phyloP scores from a whole-genome alignment of 2,797 vertebrate species.

The Macropodus opercularis region DNA sequence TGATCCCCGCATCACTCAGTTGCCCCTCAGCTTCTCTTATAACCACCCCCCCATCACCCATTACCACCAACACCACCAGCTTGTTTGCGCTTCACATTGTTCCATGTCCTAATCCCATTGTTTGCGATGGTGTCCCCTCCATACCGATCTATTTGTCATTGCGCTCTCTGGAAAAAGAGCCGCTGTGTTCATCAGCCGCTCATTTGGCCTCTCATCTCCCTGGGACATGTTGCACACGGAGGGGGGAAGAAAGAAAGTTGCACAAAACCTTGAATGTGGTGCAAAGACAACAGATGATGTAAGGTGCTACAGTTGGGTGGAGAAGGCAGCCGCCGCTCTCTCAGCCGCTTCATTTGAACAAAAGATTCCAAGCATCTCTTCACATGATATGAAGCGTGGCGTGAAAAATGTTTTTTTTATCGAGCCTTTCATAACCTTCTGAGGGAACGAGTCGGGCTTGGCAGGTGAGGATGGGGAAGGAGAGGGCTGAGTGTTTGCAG shows the following conservation, averaged over 20 bases:
- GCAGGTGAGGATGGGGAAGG: conserved; percentile 7
- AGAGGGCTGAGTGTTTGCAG: conserved; percentile 40
- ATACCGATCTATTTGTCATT: conserved; percentile 61
- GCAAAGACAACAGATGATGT: conserved; percentile 40
- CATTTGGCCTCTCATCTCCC: conserved; percentile 51
- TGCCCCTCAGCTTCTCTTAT: conserved; percentile 38
- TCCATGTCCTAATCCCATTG: conserved; percentile 78
- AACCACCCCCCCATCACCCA: conserved; percentile 16
- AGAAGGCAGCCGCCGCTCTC: conserved; percentile 20
- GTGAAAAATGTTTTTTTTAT: conserved; percentile 68
- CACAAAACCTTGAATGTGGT: conserved; percentile 15
- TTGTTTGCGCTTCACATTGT: conserved; percentile 65
- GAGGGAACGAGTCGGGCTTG: conserved; percentile 18
- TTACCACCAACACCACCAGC: conserved; percentile 49
- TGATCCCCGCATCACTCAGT: conserved; percentile 37
- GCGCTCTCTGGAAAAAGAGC: conserved; percentile 57
- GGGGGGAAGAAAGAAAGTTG: conserved; percentile 22
- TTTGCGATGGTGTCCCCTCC: conserved; percentile 65
- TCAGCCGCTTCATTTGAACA: conserved; percentile 50
- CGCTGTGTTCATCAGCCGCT: conserved; percentile 49
- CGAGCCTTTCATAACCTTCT: conserved; percentile 54
- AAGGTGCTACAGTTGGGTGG: conserved; percentile 20
- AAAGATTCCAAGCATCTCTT: conserved; percentile 44
- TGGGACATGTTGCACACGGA: conserved; percentile 44
- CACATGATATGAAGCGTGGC: conserved; percentile 23